Evolutionary conservation across 1,140 invertebrate genomes (phyloP).

Genomic region (Saxidomus purpurata): DNA sequence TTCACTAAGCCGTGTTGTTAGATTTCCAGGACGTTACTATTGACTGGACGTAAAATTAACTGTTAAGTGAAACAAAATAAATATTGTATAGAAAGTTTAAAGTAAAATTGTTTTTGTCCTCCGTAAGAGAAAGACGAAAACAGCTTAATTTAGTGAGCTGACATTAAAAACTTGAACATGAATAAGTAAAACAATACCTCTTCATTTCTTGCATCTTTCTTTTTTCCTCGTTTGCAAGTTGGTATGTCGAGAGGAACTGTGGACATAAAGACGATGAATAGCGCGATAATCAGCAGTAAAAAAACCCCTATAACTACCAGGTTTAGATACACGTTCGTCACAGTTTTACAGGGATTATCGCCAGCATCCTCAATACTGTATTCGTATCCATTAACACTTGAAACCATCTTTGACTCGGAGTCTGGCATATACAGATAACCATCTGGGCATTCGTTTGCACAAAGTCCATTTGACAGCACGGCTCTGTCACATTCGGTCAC

Average conservation of each 20-base stretch:
- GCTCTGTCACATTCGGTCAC: background rate
- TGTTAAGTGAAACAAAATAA: too few relatives aligned
- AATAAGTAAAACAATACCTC: background rate
- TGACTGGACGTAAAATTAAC: too few relatives aligned
- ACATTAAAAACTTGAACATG: too few relatives aligned
- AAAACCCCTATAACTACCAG: too few relatives aligned
- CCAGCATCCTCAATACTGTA: background rate
- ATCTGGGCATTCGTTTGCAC: background rate
- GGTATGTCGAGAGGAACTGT: background rate
- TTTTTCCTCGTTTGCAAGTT: background rate
- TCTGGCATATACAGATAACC: background rate
- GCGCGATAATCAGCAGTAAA: too few relatives aligned
- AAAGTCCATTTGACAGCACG: background rate
- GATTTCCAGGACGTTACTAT: too few relatives aligned
- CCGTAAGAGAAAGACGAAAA: too few relatives aligned
- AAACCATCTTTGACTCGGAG: background rate
- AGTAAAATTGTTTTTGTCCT: too few relatives aligned
- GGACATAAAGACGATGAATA: background rate
- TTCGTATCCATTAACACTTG: background rate
- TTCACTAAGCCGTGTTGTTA: too few relatives aligned
- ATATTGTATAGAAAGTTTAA: too few relatives aligned
- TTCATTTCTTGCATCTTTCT: background rate
- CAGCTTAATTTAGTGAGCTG: too few relatives aligned
- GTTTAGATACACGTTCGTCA: background rate
- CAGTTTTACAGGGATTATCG: background rate